These are phyloP conservation scores for Melanotaenia trifasciata DNA, from an alignment of 2,797 vertebrate species.

Conservation along the genomic window DNA sequence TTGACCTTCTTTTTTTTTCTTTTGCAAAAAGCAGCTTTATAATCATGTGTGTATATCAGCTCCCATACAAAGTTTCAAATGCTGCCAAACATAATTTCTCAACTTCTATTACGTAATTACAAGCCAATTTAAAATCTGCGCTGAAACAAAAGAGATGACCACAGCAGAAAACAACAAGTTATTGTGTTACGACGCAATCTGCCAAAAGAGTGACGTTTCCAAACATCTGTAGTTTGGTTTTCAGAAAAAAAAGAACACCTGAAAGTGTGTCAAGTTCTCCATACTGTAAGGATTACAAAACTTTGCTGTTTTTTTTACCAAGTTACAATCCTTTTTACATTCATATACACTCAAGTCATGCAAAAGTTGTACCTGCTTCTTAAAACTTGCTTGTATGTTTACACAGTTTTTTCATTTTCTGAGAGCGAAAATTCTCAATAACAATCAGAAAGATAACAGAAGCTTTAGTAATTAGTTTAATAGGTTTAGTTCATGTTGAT, in stretches of 20 bases:
- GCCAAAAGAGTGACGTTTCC: neutral
- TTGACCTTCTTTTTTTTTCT: conserved; percentile 28
- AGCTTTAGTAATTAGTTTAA: neutral
- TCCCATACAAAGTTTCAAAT: conserved; percentile 31
- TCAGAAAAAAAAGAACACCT: neutral
- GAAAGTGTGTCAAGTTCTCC: conserved; percentile 6
- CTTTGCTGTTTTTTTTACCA: neutral
- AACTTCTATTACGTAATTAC: conserved; percentile 23
- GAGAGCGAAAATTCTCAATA: neutral
- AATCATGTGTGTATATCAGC: conserved; percentile 27
- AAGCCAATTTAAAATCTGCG: conserved; percentile 19
- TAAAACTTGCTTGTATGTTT: neutral
- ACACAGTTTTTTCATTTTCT: neutral
- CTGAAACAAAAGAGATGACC: conserved; percentile 11
- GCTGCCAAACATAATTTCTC: conserved; percentile 47
- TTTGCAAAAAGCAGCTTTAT: conserved; percentile 22
- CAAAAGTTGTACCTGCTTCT: neutral
- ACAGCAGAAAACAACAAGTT: conserved; percentile 6
- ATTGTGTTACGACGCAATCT: neutral
- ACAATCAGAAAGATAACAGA: neutral
- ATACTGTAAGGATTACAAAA: neutral
- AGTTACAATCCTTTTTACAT: neutral
- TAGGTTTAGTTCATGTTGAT: no score
- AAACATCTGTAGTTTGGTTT: conserved; percentile 27
- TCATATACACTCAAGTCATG: neutral